These are phyloP conservation scores for Halyomorpha halys DNA, from an alignment of 1,140 invertebrate species.

Conservation along the genomic window DNA sequence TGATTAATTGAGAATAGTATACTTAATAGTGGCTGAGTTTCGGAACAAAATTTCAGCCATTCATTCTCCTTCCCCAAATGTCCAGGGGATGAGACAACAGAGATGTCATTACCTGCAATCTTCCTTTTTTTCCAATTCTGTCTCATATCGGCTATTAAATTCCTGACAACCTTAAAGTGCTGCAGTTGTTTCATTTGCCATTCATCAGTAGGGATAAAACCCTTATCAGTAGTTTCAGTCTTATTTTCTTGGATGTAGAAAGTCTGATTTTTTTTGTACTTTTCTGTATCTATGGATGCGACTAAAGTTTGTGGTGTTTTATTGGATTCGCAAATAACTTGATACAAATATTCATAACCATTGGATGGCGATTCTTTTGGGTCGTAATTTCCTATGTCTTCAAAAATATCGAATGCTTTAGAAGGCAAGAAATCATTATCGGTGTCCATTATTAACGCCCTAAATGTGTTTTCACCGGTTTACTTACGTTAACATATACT, in stretches of 20 bases:
- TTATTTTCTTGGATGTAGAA: background rate
- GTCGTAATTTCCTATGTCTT: constrained; percentile 1
- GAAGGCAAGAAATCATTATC: background rate
- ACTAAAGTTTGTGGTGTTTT: background rate
- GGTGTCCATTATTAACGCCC: background rate
- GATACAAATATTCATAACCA: constrained; percentile 7
- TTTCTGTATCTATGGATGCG: background rate
- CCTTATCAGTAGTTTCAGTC: background rate
- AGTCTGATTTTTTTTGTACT: constrained; percentile 6
- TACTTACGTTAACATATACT: no score
- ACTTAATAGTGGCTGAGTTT: background rate
- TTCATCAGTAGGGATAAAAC: background rate
- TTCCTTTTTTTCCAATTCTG: background rate
- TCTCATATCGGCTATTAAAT: background rate
- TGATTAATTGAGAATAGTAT: background rate
- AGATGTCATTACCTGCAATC: no score
- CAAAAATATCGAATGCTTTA: constrained; percentile 4
- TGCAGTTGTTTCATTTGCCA: background rate
- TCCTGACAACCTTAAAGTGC: background rate
- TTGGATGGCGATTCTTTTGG: constrained; percentile 7
- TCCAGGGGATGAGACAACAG: background rate
- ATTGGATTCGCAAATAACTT: background rate
- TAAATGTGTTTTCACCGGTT: background rate
- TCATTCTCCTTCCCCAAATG: background rate
- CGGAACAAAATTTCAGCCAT: constrained; percentile 3